Conservation (phyloP, 1,140 invertebrate species). For the Microplitis demolitor region DNA sequence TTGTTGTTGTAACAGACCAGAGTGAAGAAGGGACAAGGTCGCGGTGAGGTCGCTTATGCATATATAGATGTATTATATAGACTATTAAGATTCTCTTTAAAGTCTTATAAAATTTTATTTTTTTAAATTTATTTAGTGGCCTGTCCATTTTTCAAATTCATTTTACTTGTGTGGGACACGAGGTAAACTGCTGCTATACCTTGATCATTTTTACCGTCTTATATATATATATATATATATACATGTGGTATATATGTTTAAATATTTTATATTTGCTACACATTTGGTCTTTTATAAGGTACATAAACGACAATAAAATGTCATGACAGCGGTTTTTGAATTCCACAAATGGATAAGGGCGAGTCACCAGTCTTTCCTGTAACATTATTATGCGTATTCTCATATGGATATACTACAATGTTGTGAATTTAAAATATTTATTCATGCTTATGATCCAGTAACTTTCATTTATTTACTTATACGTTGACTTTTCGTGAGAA, state of each 20-base stretch:
- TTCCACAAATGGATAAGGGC: constrained; percentile 2
- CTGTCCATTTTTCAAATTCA: not conserved
- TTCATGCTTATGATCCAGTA: not conserved
- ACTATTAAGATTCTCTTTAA: not conserved
- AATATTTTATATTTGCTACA: not conserved
- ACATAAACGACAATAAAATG: not conserved
- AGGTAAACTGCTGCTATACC: constrained; percentile 6
- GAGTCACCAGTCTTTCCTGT: not conserved
- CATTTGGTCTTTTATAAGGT: not conserved
- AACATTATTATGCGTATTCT: not conserved
- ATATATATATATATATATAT: not conserved
- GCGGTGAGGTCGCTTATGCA: not conserved
- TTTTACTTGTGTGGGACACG: not conserved
- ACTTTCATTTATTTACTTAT: not conserved
- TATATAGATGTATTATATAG: not conserved
- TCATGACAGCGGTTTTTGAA: not conserved
- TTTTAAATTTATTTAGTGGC: not conserved
- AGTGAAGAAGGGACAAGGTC: constrained; percentile 6
- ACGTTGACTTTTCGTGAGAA: not conserved
- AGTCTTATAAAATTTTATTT: not conserved
- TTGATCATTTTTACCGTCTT: not conserved
- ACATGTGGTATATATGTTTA: not conserved
- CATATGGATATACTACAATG: not conserved
- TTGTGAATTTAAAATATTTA: constrained; percentile 7
- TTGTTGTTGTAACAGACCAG: not conserved